Conservation (phyloP, 2,888 invertebrate species). For the Siphonodentalium dalli region DNA sequence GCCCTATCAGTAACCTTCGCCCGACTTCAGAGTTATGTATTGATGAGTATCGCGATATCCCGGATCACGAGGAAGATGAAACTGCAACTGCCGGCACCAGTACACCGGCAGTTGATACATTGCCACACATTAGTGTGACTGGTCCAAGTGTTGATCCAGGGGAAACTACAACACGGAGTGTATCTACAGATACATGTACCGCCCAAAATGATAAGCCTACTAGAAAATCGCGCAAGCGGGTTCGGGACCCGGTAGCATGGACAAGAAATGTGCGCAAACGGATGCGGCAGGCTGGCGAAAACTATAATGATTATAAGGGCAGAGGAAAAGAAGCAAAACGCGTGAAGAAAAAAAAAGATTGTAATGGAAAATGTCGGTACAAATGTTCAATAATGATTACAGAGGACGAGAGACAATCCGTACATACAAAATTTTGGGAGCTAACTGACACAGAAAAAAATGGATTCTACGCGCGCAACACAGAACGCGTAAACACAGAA, state of each 20-base stretch:
- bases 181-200: too few species aligned
- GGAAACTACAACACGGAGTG: too few species aligned
- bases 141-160: too few species aligned
- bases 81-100: too few species aligned
- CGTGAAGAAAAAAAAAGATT: constrained; percentile 9
- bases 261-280: constrained; percentile 14
- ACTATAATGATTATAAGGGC: constrained; percentile 5
- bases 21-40: too few species aligned
- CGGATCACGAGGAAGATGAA: too few species aligned
- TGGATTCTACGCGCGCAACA: constrained; percentile 14
- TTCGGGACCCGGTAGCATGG: constrained; percentile 9
- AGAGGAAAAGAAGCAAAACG: constrained; percentile 5
- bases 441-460: constrained; percentile 20
- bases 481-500: constrained; percentile 13
- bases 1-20: too few species aligned
- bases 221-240: too few species aligned
- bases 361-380: constrained; percentile 20
- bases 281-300: constrained; percentile 6
- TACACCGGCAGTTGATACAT: too few species aligned
- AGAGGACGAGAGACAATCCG: constrained; percentile 2
- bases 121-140: too few species aligned
- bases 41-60: too few species aligned
- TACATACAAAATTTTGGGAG: constrained; percentile 21
- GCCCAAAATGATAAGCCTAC: too few species aligned
- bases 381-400: constrained; percentile 9